A percentile compares a stretch with the other conserved stretches of the same genome.
phyloP scores from a whole-genome alignment of 2,888 invertebrate genomes.

The Pogonocherus hispidulus region DNA sequence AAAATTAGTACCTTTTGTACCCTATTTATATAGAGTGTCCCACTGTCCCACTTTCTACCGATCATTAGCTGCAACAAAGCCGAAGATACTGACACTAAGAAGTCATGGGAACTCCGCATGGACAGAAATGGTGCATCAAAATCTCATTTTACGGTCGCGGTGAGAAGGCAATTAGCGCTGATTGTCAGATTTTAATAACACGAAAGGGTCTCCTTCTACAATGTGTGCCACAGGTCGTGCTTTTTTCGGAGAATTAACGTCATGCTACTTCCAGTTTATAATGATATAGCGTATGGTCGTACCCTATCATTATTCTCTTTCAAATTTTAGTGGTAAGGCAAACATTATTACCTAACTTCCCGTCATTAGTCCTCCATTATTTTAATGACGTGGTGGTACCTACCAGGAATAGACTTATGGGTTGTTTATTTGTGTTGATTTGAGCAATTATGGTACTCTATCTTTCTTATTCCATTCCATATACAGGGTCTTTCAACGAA shows the following conservation, averaged over 20 bases:
- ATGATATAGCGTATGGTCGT: neutral
- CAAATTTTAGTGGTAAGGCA: neutral
- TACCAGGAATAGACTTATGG: too few species aligned
- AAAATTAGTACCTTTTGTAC: too few species aligned
- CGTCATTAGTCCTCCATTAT: constrained; percentile 1
- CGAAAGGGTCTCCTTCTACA: neutral
- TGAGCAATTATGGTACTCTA: too few species aligned
- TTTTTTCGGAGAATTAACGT: constrained; percentile 3
- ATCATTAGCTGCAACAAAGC: neutral
- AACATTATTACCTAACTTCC: constrained; percentile 10
- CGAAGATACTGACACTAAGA: neutral
- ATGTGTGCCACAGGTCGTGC: neutral
- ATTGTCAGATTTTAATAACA: constrained; percentile 9
- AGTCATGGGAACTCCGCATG: neutral
- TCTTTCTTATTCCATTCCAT: too few species aligned
- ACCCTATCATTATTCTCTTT: constrained; percentile 2
- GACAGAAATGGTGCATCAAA: constrained; percentile 5
- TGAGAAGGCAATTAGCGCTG: neutral
- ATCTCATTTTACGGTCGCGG: constrained; percentile 9
- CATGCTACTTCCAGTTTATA: neutral
- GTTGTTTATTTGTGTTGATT: too few species aligned
- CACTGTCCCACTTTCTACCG: neutral
- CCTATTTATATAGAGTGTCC: too few species aligned
- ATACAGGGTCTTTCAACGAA: too few species aligned
- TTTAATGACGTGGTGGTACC: neutral